Evolutionary conservation across 1,140 invertebrate species (phyloP).

Genomic region (Stenopsyche tienmushanensis): DNA sequence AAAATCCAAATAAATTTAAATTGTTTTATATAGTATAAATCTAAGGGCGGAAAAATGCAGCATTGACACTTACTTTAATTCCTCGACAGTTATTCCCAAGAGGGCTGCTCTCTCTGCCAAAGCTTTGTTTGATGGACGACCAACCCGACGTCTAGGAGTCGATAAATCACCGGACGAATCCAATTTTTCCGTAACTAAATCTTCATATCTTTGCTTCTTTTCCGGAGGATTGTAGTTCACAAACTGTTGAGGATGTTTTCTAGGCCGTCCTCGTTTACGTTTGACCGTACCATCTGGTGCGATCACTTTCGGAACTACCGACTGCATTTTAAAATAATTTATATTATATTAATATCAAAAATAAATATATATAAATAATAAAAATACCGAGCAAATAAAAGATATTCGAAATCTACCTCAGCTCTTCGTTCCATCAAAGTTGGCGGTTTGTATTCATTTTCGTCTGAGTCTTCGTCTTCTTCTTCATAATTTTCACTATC

Average conservation of each 20-base stretch:
- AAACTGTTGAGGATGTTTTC: conserved; percentile 4
- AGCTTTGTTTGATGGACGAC: neutral
- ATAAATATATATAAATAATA: neutral
- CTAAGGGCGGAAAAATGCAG: neutral
- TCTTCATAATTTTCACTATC: conserved; percentile 21
- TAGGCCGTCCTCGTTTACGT: conserved; percentile 29
- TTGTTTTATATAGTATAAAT: too few species aligned
- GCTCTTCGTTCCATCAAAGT: conserved; percentile 15
- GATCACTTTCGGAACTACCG: neutral
- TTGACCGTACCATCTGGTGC: conserved; percentile 8
- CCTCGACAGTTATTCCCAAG: conserved; percentile 4
- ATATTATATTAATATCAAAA: too few species aligned
- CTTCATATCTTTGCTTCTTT: neutral
- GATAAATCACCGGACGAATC: neutral
- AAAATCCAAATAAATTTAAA: neutral
- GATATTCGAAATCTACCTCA: neutral
- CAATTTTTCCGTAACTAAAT: neutral
- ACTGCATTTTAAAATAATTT: conserved; percentile 7
- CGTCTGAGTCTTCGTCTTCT: conserved; percentile 20
- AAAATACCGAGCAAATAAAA: neutral
- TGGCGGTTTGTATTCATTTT: conserved; percentile 30
- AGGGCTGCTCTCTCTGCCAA: neutral
- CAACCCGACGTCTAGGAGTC: neutral
- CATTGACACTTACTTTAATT: conserved; percentile 23
- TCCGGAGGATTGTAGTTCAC: too few species aligned